Conservation (phyloP, 2,888 invertebrate species). For the Pheosia gnoma region DNA sequence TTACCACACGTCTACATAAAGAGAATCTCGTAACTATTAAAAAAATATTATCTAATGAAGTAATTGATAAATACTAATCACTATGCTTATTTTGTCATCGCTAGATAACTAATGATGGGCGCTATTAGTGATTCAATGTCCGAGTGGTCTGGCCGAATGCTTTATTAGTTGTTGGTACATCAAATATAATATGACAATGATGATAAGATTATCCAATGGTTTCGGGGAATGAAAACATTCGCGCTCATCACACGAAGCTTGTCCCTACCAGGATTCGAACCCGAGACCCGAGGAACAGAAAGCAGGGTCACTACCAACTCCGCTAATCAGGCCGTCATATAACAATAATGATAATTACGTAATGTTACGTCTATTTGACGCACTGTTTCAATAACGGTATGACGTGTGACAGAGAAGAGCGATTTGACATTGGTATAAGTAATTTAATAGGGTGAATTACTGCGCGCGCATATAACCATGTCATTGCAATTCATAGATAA, state of each 20-base stretch:
- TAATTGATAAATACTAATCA: background rate
- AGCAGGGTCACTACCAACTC: no score
- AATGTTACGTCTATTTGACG: background rate
- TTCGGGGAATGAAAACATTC: background rate
- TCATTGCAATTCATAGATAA: no score
- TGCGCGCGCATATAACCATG: no score
- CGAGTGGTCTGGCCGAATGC: background rate
- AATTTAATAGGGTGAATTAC: no score
- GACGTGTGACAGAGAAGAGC: background rate
- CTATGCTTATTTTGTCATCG: background rate
- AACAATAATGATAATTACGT: background rate
- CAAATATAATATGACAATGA: background rate
- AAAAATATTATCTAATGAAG: no score
- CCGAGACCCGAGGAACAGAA: no score
- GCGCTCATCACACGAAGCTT: no score
- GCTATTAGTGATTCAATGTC: background rate
- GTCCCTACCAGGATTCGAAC: no score
- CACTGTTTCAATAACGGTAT: background rate
- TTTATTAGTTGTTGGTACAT: background rate
- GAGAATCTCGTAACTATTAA: no score
- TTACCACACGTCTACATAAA: no score
- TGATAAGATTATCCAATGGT: conserved; percentile 1
- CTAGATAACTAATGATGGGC: background rate
- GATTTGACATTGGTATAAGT: background rate
- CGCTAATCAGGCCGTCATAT: no score